Evolutionary conservation across 2,113 vertebrate genomes (phyloP).

Genomic region (Syrrhaptes paradoxus): DNA sequence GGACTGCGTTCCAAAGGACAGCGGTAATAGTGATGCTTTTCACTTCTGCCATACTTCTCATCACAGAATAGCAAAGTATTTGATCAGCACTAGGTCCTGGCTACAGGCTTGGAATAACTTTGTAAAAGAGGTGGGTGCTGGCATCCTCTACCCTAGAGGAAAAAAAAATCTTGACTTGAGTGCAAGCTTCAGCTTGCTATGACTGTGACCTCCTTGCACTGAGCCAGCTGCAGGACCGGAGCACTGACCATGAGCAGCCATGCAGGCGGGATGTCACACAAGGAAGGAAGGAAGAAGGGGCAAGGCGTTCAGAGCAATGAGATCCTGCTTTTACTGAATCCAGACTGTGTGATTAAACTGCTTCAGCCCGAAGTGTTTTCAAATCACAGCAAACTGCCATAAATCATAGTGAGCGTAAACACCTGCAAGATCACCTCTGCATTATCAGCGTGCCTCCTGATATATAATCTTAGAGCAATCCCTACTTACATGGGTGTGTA

Average conservation of each 20-base stretch:
- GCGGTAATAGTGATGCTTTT: not conserved
- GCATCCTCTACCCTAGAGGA: not conserved
- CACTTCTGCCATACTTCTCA: not conserved
- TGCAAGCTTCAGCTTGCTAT: not conserved
- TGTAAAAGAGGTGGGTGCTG: not conserved
- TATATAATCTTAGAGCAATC: not conserved
- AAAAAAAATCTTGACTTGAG: not conserved
- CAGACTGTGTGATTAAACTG: not conserved
- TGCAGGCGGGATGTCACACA: not conserved
- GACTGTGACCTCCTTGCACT: not conserved
- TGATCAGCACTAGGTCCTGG: not conserved
- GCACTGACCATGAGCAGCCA: not conserved
- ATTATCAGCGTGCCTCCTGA: not conserved
- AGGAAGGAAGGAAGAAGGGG: not conserved
- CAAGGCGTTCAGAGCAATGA: not conserved
- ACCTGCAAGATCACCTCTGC: not conserved
- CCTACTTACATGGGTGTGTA: not conserved
- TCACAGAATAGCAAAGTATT: not conserved
- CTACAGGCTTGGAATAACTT: not conserved
- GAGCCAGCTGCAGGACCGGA: not conserved
- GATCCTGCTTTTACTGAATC: not conserved
- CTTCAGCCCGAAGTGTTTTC: not conserved
- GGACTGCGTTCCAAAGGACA: not conserved
- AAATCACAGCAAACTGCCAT: not conserved
- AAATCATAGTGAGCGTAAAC: not conserved